Conservation (phyloP, 2,888 invertebrate species). For the Empis livida region DNA sequence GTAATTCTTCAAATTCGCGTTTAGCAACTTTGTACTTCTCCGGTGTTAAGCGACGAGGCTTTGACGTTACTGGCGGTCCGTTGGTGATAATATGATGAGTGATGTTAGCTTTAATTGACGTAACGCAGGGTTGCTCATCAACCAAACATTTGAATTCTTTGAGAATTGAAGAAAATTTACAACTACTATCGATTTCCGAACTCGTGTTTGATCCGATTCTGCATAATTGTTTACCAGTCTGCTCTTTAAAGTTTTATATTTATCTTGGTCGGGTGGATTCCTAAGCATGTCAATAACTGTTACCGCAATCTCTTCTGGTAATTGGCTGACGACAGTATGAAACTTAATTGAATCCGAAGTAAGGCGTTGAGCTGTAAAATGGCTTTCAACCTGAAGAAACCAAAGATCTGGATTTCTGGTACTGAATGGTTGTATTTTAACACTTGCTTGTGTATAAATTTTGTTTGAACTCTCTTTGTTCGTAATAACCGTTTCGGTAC, state of each 20-base stretch:
- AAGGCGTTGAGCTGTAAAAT: not conserved
- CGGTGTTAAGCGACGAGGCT: constrained; percentile 9
- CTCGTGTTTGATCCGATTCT: not conserved
- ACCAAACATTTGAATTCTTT: not conserved
- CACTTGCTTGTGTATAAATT: too few species aligned
- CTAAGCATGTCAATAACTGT: not conserved
- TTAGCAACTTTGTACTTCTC: not conserved
- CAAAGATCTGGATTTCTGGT: not conserved
- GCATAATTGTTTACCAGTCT: not conserved
- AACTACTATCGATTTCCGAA: not conserved
- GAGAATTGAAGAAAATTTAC: not conserved
- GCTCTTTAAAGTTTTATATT: too few species aligned
- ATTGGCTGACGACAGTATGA: not conserved
- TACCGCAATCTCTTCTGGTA: not conserved
- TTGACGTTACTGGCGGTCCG: not conserved
- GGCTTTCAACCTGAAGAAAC: not conserved
- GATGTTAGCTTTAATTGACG: not conserved
- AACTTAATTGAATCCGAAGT: not conserved
- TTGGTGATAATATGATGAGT: not conserved
- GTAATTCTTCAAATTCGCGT: not conserved
- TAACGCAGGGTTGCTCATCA: not conserved
- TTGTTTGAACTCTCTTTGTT: too few species aligned
- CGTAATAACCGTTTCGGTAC: too few species aligned
- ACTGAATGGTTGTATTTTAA: too few species aligned
- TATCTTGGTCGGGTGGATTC: not conserved